Evolutionary conservation across 1,140 invertebrate species (phyloP).

Genomic region (Palaemon carinicauda): DNA sequence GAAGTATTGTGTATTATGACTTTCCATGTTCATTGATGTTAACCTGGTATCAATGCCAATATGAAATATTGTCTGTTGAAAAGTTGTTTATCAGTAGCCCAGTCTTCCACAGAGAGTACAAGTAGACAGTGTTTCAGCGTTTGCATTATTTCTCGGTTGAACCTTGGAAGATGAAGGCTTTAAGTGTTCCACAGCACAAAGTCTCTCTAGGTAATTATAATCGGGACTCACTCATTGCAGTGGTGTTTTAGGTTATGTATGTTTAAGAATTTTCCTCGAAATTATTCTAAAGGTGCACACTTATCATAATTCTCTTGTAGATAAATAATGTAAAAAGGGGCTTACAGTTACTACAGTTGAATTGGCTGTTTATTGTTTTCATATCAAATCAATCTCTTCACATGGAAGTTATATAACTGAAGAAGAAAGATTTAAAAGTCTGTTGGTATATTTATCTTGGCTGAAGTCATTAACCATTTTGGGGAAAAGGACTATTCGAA

Average conservation of each 20-base stretch:
- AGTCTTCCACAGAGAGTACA: conserved; percentile 51
- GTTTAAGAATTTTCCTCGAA: not conserved
- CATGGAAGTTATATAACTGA: no score
- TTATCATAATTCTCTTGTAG: no score
- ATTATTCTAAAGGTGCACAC: not conserved
- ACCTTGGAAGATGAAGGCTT: conserved; percentile 8
- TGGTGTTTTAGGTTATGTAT: not conserved
- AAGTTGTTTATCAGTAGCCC: conserved; percentile 9
- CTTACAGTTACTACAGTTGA: no score
- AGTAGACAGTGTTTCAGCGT: conserved; percentile 15
- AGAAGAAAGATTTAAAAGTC: no score
- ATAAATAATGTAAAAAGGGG: no score
- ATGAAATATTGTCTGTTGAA: not conserved
- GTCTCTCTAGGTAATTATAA: not conserved
- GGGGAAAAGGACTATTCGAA: no score
- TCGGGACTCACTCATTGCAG: not conserved
- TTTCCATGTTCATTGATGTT: not conserved
- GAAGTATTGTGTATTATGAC: no score
- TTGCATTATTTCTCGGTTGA: not conserved
- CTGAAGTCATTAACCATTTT: no score
- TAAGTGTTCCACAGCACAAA: not conserved
- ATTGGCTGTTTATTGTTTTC: no score
- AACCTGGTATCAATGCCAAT: not conserved
- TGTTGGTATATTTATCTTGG: no score
- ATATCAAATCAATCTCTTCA: no score